Base-by-base conservation (phyloP, 2,113 vertebrate genomes). In the Pongo abelii region DNA sequence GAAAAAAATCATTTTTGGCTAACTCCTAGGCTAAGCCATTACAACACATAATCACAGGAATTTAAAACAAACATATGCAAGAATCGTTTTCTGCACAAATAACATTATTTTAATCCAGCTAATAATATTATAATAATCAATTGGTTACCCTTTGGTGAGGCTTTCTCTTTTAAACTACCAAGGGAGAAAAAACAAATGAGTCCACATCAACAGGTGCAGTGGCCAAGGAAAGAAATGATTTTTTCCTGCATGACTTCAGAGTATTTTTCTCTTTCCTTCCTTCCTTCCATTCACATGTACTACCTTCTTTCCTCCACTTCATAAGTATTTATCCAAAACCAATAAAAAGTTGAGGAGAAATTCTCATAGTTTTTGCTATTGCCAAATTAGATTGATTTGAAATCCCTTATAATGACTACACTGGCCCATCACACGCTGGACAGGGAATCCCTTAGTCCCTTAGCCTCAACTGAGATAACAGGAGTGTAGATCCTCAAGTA, bases 71-170 rank as follows among this genome's bases (percentile, higher is more conserved):
- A 84, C 22, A 17, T 64, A 61, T 27, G 23, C 16, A 88, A 57
- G 30, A 27, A 91, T 32, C n/a, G 10, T 86, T 16, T 48, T 11
- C 23, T 16, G 10, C 17, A 92, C 80, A 55, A 86, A 87, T 90
- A 84, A 74, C 61, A 75, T n/a, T 72, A 10, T 59, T 90, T 90
- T 80, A 74, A 86, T 69, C 13, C 30, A 43, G 38, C 52, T 84
- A 96, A 83, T 80, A 64, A 50, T 57, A 86, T 17, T 77, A 6
- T 30, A 93, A 86, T 84, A 80, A 94, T 43, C 57, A n/a, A 88
- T 40, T 57, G 12, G 0, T 23, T 77, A 8, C 32, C 5, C 22
- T 89, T 91, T 25, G 48, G n/a, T 52, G 13, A 84, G 16, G 55
- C 1, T 64, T 89, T 88, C 35, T 79, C 38, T 91, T 84, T 94